phyloP scores from a whole-genome alignment of 1,140 invertebrate genomes.

The Neodiprion fabricii region DNA sequence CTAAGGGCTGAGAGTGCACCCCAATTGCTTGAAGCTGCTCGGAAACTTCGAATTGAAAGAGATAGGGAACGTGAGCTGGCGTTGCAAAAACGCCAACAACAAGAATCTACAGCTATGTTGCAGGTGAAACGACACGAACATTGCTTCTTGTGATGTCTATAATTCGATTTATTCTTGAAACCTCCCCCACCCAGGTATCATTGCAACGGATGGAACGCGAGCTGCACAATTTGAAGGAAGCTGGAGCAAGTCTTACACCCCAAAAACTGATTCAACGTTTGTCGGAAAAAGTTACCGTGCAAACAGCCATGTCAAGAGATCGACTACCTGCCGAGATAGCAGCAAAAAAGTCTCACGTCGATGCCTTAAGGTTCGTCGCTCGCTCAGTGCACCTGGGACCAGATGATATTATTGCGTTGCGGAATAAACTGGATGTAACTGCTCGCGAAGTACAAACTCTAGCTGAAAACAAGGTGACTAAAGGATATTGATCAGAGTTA shows the following conservation, averaged over 20 bases:
- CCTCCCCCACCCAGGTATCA: slow-evolving; percentile 35
- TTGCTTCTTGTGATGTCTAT: slow-evolving; percentile 9
- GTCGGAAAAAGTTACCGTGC: slow-evolving; percentile 77
- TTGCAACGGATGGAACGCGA: slow-evolving; percentile 49
- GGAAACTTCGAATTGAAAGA: slow-evolving; percentile 73
- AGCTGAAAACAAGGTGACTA: slow-evolving; percentile 45
- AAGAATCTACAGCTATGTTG: slow-evolving; percentile 42
- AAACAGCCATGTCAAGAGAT: slow-evolving; percentile 73
- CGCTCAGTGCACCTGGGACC: slow-evolving; percentile 72
- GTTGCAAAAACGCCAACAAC: slow-evolving; percentile 50
- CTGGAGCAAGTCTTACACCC: slow-evolving; percentile 60
- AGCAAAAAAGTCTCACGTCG: slow-evolving; percentile 68
- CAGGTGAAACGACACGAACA: slow-evolving; percentile 34
- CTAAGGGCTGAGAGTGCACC: slow-evolving; percentile 41
- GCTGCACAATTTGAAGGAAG: slow-evolving; percentile 52
- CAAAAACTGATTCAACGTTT: slow-evolving; percentile 70
- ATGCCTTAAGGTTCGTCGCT: slow-evolving; percentile 73
- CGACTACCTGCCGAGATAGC: slow-evolving; percentile 78
- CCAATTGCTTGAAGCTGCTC: slow-evolving; percentile 70
- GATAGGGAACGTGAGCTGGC: slow-evolving; percentile 75
- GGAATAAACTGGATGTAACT: slow-evolving; percentile 45
- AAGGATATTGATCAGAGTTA: not conserved
- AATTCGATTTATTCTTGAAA: slow-evolving; percentile 8
- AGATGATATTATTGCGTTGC: slow-evolving; percentile 69
- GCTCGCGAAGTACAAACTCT: slow-evolving; percentile 49